phyloP scores from a whole-genome alignment of 2,888 invertebrate species.

The Nudaria mundana region DNA sequence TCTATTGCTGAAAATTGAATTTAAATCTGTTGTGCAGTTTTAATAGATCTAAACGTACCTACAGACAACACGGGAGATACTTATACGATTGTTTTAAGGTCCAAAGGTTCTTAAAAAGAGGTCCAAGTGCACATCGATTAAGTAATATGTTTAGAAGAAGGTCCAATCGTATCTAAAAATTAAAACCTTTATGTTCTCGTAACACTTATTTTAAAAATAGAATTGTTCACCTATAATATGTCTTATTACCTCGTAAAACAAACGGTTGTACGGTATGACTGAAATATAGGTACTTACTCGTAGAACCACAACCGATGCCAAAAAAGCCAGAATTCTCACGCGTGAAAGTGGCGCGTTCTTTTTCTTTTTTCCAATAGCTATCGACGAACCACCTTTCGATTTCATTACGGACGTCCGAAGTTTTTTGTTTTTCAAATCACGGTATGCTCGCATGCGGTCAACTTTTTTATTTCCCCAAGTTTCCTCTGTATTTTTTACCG shows the following conservation, averaged over 20 bases:
- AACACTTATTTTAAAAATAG: background rate
- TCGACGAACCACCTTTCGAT: constrained; percentile 81
- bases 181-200: no score
- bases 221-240: constrained; percentile 19
- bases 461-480: constrained; percentile 64
- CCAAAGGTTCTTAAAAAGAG: no score
- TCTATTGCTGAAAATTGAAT: no score
- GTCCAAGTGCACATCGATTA: no score
- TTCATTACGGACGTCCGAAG: constrained; percentile 78
- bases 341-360: constrained; percentile 76
- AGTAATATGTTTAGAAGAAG: no score
- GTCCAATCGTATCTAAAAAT: no score
- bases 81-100: no score
- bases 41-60: no score
- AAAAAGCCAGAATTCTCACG: constrained; percentile 77
- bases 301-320: constrained; percentile 47
- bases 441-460: constrained; percentile 65
- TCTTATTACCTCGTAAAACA: constrained; percentile 47
- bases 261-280: constrained; percentile 37
- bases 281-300: no score
- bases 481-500: constrained; percentile 69
- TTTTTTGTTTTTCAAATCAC: constrained; percentile 81
- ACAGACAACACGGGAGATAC: no score
- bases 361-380: constrained; percentile 78
- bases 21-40: no score